Base-by-base conservation (phyloP, 1,140 invertebrate species). In the Saccostrea glomerata region DNA sequence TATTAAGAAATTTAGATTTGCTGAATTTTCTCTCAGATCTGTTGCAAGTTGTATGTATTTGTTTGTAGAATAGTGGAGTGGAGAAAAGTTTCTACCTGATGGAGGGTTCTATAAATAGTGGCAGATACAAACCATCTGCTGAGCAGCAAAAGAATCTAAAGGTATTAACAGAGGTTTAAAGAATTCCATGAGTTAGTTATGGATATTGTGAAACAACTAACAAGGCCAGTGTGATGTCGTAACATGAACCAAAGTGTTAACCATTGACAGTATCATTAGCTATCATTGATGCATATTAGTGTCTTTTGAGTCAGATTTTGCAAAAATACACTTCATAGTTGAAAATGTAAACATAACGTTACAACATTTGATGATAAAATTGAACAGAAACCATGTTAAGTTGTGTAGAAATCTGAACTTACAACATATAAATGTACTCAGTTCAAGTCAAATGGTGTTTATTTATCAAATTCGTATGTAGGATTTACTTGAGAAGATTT, bases 51-150 rank as follows among this genome's bases (percentile, higher is more conserved):
- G 4, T 4, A 60, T 84, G 6, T 60, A 25, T 40, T 84, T 84
- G 25, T 63, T 47, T 87, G 1, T 85, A 91, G 90, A 86, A 85
- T 3, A 87, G 90, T 89, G 90, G 90, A n/a, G 17, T 91, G 47
- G 63, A 63, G 7, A 73, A 90, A 11, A 86, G 86, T 87, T 91
- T 90, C 82, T 91, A 91, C 82, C 86, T 91, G 20, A 73, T 91
- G 66, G 90, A 91, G 56, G 90, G 90, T n/a, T 85, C 84, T 86
- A 58, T 86, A 58, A 63, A 55, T 15, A 84, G 66, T 36, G n/a
- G 89, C 25, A 90, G 85, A 58, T 88, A 86, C 70, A 88, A 86
- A 84, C 40, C 87, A n/a, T 84, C 85, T 20, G 84, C 88, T 40
- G 82, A 90, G 47, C 89, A 91, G 30, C 87, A 89, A 40, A 86